Base-by-base conservation (phyloP, 2,888 invertebrate genomes). In the Hyposoter didymator region DNA sequence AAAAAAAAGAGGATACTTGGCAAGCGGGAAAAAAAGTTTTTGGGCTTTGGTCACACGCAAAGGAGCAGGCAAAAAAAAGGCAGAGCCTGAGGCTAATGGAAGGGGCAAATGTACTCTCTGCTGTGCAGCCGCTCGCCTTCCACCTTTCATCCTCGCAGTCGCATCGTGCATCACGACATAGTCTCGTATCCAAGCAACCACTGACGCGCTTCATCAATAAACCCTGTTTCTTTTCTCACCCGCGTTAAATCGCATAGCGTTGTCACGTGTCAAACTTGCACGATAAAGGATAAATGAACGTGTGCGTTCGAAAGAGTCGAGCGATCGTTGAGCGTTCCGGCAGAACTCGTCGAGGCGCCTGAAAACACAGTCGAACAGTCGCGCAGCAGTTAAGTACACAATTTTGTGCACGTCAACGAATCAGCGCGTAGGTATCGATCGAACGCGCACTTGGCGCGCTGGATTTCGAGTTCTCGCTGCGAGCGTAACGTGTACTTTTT, bases 101-200 rank as follows among this genome's bases (percentile, higher is more conserved):
- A 22, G 43, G 67, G 67, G 43, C 6, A 67, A 12, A 19, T 12
- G 43, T 22, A 67, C 66, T 39, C 43, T 39, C 7, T 10, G 39
- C 39, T 39, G 39, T 39, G 66, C 55, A 55, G 22, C 32, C 43
- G 43, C 39, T 39, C 1, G 35, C 66, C 19, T 67, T 66, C 64
- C n/a, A 43, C 39, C 67, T 67, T 43, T 43, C 12, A 39, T 19
- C 43, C 14, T 45, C 67, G n/a, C n/a, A 67, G 67, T 67, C 43
- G 67, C 67, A 22, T 67, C 17, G 67, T 67, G 39, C 39, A 66
- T 39, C 64, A 45, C 70, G 49, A 32, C 32, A 28, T 17, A 47
- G 47, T n/a, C 69, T 8, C 49, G 70, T 70, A 49, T 70, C 70
- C 70, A 49, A 49, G 70, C 70, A 70, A 70, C 70, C 28, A 47